These are phyloP conservation scores for Epinotia nisella DNA, from an alignment of 2,888 invertebrate genomes.

Conservation along the genomic window DNA sequence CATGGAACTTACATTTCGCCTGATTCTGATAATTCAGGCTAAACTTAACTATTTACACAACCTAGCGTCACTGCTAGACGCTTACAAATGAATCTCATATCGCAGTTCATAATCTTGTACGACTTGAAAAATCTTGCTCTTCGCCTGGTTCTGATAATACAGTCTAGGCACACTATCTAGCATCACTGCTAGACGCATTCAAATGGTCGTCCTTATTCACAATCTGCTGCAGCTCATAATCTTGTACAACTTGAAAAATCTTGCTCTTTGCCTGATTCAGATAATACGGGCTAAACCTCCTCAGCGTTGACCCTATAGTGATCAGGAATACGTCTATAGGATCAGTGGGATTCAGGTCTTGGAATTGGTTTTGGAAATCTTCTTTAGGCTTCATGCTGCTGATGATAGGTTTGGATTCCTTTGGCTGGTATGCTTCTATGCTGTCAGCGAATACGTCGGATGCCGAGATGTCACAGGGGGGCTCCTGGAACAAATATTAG, in stretches of 20 bases:
- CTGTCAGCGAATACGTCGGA: constrained; percentile 58
- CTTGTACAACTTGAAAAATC: constrained; percentile 78
- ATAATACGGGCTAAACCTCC: constrained; percentile 72
- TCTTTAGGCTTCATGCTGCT: constrained; percentile 49
- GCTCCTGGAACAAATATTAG: constrained; percentile 25
- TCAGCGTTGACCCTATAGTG: constrained; percentile 70
- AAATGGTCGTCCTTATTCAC: constrained; percentile 58
- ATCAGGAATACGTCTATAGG: constrained; percentile 73
- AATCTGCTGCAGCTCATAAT: constrained; percentile 76
- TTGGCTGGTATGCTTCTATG: constrained; percentile 52
- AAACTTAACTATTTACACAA: constrained; percentile 7
- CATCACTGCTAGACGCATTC: constrained; percentile 37
- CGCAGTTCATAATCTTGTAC: constrained; percentile 76
- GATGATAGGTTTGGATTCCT: constrained; percentile 59
- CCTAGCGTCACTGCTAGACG: constrained; percentile 38
- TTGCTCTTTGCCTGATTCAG: constrained; percentile 78
- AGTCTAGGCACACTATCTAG: constrained; percentile 18
- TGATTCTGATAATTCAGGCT: constrained; percentile 69
- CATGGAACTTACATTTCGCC: constrained; percentile 78
- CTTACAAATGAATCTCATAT: constrained; percentile 56
- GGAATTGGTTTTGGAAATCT: constrained; percentile 51
- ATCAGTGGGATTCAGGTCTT: constrained; percentile 65
- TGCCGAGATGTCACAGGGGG: constrained; percentile 57
- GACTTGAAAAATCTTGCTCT: constrained; percentile 77
- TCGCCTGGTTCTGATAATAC: constrained; percentile 75